Percentiles rank a stretch among this genome's conserved stretches.
phyloP scores from a whole-genome alignment of 2,113 vertebrate genomes.

The Prietella phreatophila region DNA sequence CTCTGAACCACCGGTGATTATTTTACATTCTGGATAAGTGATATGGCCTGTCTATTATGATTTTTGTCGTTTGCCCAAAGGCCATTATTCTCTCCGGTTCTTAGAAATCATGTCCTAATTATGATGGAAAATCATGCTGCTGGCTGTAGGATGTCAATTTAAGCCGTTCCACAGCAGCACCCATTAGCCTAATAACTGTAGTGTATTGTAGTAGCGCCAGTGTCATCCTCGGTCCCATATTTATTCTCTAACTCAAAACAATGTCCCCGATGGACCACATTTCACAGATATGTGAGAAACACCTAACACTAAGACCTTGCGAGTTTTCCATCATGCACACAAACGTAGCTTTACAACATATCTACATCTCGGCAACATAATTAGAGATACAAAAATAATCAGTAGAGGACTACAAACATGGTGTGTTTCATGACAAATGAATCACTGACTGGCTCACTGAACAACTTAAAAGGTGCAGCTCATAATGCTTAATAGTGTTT shows the following conservation, averaged over 20 bases:
- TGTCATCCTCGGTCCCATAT: constrained; percentile 56
- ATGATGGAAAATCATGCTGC: constrained; percentile 27
- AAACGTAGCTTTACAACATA: neutral
- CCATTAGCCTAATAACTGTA: constrained; percentile 34
- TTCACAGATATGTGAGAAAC: constrained; percentile 15
- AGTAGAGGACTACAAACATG: neutral
- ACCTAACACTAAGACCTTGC: neutral
- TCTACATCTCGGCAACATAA: neutral
- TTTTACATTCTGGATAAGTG: constrained; percentile 22
- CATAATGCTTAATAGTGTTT: too few relatives aligned
- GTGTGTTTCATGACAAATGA: neutral
- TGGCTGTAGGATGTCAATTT: constrained; percentile 9
- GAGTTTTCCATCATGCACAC: neutral
- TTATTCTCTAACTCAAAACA: constrained; percentile 56
- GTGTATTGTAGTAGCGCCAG: constrained; percentile 51
- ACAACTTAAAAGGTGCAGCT: too few relatives aligned
- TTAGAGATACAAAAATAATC: neutral
- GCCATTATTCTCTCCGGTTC: constrained; percentile 14
- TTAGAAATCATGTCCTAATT: constrained; percentile 24
- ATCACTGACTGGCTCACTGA: neutral
- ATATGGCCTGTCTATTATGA: constrained; percentile 23
- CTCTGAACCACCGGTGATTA: neutral
- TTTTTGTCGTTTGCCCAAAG: constrained; percentile 2
- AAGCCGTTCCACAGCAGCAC: neutral
- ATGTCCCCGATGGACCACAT: neutral